Base-by-base conservation (phyloP, 2,888 invertebrate species). In the Frankliniella fusca region DNA sequence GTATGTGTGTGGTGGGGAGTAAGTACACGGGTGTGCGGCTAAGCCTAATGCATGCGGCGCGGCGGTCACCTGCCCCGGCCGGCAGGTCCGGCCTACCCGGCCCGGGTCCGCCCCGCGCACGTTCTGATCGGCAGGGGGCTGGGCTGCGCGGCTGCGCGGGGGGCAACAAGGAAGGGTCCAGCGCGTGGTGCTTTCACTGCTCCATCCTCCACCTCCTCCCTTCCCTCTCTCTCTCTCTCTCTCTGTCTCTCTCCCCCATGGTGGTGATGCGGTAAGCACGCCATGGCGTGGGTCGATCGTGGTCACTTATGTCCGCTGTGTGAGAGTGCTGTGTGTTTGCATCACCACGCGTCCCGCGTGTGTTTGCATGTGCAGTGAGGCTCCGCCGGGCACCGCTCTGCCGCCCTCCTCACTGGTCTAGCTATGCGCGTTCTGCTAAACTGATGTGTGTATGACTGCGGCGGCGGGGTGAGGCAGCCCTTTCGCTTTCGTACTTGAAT, bases 231-330 rank as follows among this genome's bases (percentile, higher is more conserved):
- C 61, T 15, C 61, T 0, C 61, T 61, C 15, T 8, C 61, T 61
- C 61, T 54, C 54, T 54, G 15, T 54, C 54, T 54, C 54, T 54
- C 54, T 3, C 54, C 3, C 54, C 3, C 54, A 10, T 20, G 20
- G 61, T 1, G 61, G 3, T 38, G 38, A 38, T 18, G 61, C 61
- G 61, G 61, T 18, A 61, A 61, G 61, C 38, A 38, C 38, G 38
- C 38, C 38, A 5, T 38, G 38, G 18, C 61, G 61, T 61, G 61
- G n/a, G 70, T 11, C 70, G 70, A 76, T 76, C 70, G 70, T 76
- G 70, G 70, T 76, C 70, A 76, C 70, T 76, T 76, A 76, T 27
- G 70, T 76, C 70, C 70, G 70, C 23, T 11, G 27, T 23, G 70
- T 23, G 70, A 27, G 27, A 23, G 70, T 70, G 23, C n/a, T 23